Evolutionary conservation across 2,888 invertebrate species (phyloP).

Genomic region (Meandrusa payeni): DNA sequence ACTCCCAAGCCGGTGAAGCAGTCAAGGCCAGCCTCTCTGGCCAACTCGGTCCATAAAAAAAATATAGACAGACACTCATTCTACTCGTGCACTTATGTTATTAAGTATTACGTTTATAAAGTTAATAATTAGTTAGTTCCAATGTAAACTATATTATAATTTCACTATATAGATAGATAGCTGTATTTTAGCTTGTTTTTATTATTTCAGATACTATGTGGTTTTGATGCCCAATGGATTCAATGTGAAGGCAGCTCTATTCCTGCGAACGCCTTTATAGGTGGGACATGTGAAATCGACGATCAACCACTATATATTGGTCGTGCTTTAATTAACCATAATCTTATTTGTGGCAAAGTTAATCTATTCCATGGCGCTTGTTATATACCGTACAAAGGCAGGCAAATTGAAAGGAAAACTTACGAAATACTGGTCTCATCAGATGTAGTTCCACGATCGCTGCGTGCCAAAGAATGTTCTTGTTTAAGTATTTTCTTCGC

Average conservation of each 20-base stretch:
- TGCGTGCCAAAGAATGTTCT: too few relatives aligned
- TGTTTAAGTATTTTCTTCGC: neutral
- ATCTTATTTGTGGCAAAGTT: slow-evolving; percentile 87
- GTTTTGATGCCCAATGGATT: slow-evolving; percentile 67
- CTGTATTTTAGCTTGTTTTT: too few relatives aligned
- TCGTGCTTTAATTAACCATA: slow-evolving; percentile 85
- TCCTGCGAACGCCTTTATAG: slow-evolving; percentile 84
- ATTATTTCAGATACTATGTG: slow-evolving; percentile 46
- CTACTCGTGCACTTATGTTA: too few relatives aligned
- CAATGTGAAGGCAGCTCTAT: slow-evolving; percentile 76
- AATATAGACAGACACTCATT: too few relatives aligned
- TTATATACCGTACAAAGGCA: slow-evolving; percentile 82
- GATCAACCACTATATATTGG: slow-evolving; percentile 82
- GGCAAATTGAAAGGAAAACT: slow-evolving; percentile 33
- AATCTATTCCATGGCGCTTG: slow-evolving; percentile 82
- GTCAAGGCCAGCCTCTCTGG: too few relatives aligned
- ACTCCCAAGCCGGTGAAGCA: too few relatives aligned
- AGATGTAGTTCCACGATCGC: neutral
- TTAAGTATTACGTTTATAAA: too few relatives aligned
- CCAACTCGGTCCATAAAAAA: too few relatives aligned
- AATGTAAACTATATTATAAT: too few relatives aligned
- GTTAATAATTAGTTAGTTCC: too few relatives aligned
- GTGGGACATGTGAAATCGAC: slow-evolving; percentile 73
- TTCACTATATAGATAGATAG: too few relatives aligned
- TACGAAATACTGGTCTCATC: slow-evolving; percentile 45